phyloP scores from a whole-genome alignment of 2,797 vertebrate genomes.

The Sebastes goodei region DNA sequence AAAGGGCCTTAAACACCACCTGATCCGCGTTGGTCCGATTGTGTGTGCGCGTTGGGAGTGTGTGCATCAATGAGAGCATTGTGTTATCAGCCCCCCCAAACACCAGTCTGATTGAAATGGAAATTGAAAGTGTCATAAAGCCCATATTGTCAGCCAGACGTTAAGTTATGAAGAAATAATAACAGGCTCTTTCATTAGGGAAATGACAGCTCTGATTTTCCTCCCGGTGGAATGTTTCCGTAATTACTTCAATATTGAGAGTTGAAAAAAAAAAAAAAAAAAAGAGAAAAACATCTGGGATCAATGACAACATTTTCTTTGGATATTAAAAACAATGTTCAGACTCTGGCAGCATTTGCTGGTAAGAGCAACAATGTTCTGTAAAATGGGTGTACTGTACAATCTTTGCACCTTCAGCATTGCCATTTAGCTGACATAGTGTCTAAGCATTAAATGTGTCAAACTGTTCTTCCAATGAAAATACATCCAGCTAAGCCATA shows the following conservation, averaged over 20 bases:
- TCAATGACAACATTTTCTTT: conserved; percentile 58
- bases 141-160: conserved; percentile 63
- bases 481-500: background rate
- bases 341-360: conserved; percentile 17
- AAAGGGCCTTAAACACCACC: conserved; percentile 39
- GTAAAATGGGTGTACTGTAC: background rate
- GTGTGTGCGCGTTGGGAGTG: background rate
- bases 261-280: background rate
- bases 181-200: conserved; percentile 70
- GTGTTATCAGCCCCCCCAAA: conserved; percentile 55
- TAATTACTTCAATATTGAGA: conserved; percentile 70
- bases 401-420: background rate
- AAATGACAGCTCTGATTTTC: conserved; percentile 67
- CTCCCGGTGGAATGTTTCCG: conserved; percentile 53
- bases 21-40: conserved; percentile 36
- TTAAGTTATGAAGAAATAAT: conserved; percentile 66
- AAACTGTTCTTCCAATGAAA: background rate
- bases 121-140: conserved; percentile 72
- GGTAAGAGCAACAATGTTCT: conserved; percentile 11
- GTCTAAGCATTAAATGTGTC: background rate
- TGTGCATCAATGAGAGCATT: conserved; percentile 65
- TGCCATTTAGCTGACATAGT: background rate
- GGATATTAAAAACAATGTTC: conserved; percentile 50
- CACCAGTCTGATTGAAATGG: conserved; percentile 60
- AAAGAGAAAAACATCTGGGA: conserved; percentile 55